These are phyloP conservation scores for Pygmarrhopalites habei DNA, from an alignment of 1,140 invertebrate genomes.

Conservation along the genomic window DNA sequence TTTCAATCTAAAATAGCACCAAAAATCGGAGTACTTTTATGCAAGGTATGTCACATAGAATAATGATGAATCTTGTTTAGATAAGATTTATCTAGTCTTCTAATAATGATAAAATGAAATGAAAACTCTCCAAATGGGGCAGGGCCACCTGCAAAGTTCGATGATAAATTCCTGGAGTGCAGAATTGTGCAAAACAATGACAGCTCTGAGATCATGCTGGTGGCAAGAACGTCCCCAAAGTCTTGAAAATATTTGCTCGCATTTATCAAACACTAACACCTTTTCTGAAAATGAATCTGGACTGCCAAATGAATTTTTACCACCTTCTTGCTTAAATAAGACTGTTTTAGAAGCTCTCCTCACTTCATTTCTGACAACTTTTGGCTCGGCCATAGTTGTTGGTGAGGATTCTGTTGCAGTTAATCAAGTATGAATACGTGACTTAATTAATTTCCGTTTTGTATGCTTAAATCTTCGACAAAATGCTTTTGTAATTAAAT, in stretches of 20 bases:
- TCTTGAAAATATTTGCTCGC: neutral
- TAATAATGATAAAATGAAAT: no score
- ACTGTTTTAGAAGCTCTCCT: conserved; percentile 21
- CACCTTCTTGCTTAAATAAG: conserved; percentile 15
- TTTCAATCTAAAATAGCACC: no score
- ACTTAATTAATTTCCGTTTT: neutral
- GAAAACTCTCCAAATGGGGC: no score
- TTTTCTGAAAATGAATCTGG: neutral
- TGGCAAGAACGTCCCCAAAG: conserved; percentile 16
- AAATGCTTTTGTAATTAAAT: no score
- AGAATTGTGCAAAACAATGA: conserved; percentile 38
- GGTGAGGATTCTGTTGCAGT: conserved; percentile 23
- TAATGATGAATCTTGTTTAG: no score
- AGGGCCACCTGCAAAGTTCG: conserved; percentile 36
- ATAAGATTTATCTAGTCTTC: no score
- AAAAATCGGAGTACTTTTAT: conserved; percentile 36
- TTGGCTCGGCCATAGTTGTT: conserved; percentile 30
- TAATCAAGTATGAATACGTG: conserved; percentile 30
- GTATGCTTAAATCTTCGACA: neutral
- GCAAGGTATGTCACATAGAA: no score
- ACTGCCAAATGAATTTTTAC: conserved; percentile 15
- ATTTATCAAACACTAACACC: neutral
- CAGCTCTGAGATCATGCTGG: conserved; percentile 30
- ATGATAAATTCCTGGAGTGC: conserved; percentile 40
- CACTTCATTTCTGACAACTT: conserved; percentile 32